Evolutionary conservation across 2,113 vertebrate genomes (phyloP).

Genomic region (Gnathonemus echidnorhynchus): DNA sequence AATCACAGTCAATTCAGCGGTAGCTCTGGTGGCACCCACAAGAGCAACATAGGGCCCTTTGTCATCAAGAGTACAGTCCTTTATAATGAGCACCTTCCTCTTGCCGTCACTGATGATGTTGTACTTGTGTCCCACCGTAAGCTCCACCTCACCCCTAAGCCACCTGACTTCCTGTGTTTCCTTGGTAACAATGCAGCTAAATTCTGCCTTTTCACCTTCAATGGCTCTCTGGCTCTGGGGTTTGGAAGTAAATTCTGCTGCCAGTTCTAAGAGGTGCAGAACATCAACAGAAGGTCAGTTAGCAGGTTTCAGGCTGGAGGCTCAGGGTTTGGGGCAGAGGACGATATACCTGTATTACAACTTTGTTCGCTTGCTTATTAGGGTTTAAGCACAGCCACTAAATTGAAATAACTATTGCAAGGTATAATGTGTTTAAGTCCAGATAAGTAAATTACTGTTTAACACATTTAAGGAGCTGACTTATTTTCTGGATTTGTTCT

Average conservation of each 20-base stretch:
- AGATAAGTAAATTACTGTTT: neutral
- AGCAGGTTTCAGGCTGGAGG: neutral
- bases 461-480: neutral
- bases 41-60: constrained; percentile 74
- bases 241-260: constrained; percentile 76
- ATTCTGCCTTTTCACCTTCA: constrained; percentile 80
- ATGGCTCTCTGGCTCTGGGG: constrained; percentile 75
- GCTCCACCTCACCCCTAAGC: constrained; percentile 69
- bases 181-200: constrained; percentile 81
- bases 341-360: neutral
- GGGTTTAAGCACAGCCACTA: neutral
- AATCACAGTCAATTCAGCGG: constrained; percentile 77
- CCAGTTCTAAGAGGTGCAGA: constrained; percentile 64
- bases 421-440: neutral
- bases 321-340: neutral
- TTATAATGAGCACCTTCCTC: constrained; percentile 77
- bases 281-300: constrained; percentile 11
- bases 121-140: constrained; percentile 78
- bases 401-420: neutral
- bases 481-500: neutral
- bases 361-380: neutral
- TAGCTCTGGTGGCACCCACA: constrained; percentile 76
- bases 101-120: constrained; percentile 82
- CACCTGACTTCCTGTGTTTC: constrained; percentile 82
- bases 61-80: constrained; percentile 72